Percentiles rank a stretch among this genome's conserved stretches.
Evolutionary conservation across 2,888 invertebrate genomes (phyloP).

Genomic region (Nomada fucata): DNA sequence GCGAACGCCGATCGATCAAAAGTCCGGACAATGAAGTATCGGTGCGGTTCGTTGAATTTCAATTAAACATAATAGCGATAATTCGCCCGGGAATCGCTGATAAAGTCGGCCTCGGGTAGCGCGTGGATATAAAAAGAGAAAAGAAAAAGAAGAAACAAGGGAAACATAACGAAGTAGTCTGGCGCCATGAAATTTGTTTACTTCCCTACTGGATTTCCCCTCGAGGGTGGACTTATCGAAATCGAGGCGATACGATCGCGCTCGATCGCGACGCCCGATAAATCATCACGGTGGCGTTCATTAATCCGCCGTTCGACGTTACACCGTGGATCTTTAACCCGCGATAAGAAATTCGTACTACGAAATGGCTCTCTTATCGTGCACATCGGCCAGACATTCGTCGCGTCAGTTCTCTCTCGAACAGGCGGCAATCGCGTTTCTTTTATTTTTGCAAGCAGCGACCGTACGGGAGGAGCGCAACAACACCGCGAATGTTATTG

Average conservation of each 20-base stretch:
- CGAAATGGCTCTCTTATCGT: conserved; percentile 39
- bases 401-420: conserved; percentile 26
- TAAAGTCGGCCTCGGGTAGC: conserved; percentile 10
- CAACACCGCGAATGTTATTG: conserved; percentile 20
- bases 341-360: conserved; percentile 38
- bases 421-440: neutral
- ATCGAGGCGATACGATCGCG: conserved; percentile 24
- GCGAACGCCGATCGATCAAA: neutral
- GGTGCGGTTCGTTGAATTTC: neutral
- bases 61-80: neutral
- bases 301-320: neutral
- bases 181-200: conserved; percentile 48
- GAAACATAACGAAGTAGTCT: neutral
- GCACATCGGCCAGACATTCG: conserved; percentile 41
- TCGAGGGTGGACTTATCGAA: conserved; percentile 6
- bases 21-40: neutral
- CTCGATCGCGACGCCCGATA: conserved; percentile 19
- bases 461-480: conserved; percentile 2
- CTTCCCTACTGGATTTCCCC: neutral
- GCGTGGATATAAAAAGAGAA: neutral
- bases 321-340: neutral
- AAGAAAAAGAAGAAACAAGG: too few relatives aligned
- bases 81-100: neutral
- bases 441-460: conserved; percentile 4
- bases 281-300: neutral